Base-by-base conservation (phyloP, 2,888 invertebrate genomes). In the Drosophila koepferae region DNA sequence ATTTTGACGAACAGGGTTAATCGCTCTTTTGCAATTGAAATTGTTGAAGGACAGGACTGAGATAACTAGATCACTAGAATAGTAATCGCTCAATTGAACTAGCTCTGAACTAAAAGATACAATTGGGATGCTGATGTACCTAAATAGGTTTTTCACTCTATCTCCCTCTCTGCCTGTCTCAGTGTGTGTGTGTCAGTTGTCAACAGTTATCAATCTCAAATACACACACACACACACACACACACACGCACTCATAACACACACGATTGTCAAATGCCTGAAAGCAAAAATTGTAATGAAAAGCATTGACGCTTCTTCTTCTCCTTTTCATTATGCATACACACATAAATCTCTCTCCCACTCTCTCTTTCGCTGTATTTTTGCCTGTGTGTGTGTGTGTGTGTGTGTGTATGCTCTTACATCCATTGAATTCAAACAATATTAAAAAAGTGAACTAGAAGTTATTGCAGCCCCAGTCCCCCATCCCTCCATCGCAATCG, bases 371-470 rank as follows among this genome's bases (percentile, higher is more conserved):
- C 38, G 5, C 38, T 38, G 20, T 56, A 2, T 56, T 43, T 43
- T 28, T 28, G 28, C 28, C 28, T 4, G 31, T 43, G 44, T 20
- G 7, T 49, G 9, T 28, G 34, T 56, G 16, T 56, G 43, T 56
- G 34, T 56, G 38, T 48, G 28, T 20, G 8, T 49, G 7, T 31
- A 40, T 12, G 67, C n/a, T 41, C 36, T 23, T 53, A 62, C 41
- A 67, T 44, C 62, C 62, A 66, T 80, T 72, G 68, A 82, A 89
- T 82, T 55, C 86, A 77, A 89, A 77, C 88, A 85, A 87, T 85
- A 89, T 85, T 85, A 85, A 89, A 79, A 86, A 86, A 76, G 61
- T 66, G 90, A 87, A 85, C 84, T 89, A 85, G 90, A 85, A 86
- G 85, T 86, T 84, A 87, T 89, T 84, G 82, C 85, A 69, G 59